Percentiles rank a stretch among this genome's conserved stretches.
These are phyloP conservation scores for Sebastiscus albofasciatus DNA, from an alignment of 2,797 vertebrate species.

Conservation along the genomic window DNA sequence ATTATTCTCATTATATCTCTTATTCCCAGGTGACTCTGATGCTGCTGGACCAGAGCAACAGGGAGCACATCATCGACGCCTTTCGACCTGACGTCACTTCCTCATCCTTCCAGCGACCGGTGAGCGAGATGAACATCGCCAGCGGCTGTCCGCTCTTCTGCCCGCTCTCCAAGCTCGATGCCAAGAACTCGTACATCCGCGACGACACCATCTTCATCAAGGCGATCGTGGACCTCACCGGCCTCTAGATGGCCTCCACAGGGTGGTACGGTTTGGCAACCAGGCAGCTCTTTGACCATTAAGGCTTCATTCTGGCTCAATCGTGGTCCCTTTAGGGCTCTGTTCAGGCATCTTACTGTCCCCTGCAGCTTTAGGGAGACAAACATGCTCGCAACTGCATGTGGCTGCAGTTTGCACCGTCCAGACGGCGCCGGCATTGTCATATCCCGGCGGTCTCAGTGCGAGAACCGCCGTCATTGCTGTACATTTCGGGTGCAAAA, in stretches of 20 bases:
- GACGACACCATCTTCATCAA: slow-evolving; percentile 99
- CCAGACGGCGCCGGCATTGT: slow-evolving; percentile 34
- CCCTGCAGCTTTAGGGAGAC: slow-evolving; percentile 53
- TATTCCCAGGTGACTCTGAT: slow-evolving; percentile 92
- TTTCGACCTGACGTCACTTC: slow-evolving; percentile 94
- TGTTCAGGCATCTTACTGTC: slow-evolving; percentile 44
- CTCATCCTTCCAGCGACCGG: slow-evolving; percentile 95
- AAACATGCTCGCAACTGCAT: slow-evolving; percentile 44
- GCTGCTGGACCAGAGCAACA: slow-evolving; percentile 97
- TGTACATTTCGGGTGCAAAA: slow-evolving; percentile 63
- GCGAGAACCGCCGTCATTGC: slow-evolving; percentile 43
- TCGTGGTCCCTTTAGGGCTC: slow-evolving; percentile 48
- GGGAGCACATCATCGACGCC: slow-evolving; percentile 97
- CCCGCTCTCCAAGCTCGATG: slow-evolving; percentile 91
- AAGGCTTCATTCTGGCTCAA: slow-evolving; percentile 55
- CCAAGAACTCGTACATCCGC: slow-evolving; percentile 94
- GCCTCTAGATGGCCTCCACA: slow-evolving; percentile 82
- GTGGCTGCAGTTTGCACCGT: slow-evolving; percentile 54
- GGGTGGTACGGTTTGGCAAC: slow-evolving; percentile 32
- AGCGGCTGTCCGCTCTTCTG: slow-evolving; percentile 98
- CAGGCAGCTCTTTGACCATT: slow-evolving; percentile 64
- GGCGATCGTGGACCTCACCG: slow-evolving; percentile 96
- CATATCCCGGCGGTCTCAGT: slow-evolving; percentile 24
- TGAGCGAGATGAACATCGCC: slow-evolving; percentile 98
- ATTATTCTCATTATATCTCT: not conserved